These are phyloP conservation scores for Gymnopithys bicolor DNA, from an alignment of 2,797 vertebrate genomes.

Conservation along the genomic window DNA sequence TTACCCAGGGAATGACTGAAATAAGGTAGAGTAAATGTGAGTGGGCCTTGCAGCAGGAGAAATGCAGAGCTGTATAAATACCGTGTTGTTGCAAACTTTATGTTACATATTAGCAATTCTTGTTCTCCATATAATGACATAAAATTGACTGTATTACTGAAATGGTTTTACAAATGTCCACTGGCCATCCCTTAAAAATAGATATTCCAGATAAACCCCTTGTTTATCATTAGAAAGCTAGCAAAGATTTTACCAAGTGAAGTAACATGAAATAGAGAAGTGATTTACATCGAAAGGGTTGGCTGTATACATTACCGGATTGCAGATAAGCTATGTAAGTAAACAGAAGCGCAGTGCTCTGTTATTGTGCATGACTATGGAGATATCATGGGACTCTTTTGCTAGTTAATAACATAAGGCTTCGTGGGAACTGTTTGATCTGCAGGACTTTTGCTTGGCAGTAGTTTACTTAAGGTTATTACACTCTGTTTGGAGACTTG, in stretches of 20 bases:
- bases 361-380: conserved; percentile 22
- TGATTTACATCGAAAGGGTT: conserved; percentile 33
- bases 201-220: neutral
- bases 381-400: conserved; percentile 51
- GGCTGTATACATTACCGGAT: conserved; percentile 8
- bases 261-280: neutral
- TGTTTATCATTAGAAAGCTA: conserved; percentile 25
- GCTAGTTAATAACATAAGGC: conserved; percentile 54
- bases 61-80: neutral
- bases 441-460: conserved; percentile 52
- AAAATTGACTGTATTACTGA: neutral
- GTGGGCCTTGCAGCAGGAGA: neutral
- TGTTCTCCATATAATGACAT: neutral
- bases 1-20: neutral
- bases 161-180: neutral
- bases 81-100: neutral
- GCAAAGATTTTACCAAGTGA: conserved; percentile 33
- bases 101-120: neutral
- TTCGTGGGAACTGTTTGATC: conserved; percentile 70
- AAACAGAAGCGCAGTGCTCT: conserved; percentile 34
- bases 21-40: neutral
- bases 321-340: conserved; percentile 63
- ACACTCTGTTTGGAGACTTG: conserved; percentile 56
- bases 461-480: conserved; percentile 66
- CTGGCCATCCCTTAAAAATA: neutral